Conservation (phyloP, 2,113 vertebrate species). For the Apteryx mantelli region DNA sequence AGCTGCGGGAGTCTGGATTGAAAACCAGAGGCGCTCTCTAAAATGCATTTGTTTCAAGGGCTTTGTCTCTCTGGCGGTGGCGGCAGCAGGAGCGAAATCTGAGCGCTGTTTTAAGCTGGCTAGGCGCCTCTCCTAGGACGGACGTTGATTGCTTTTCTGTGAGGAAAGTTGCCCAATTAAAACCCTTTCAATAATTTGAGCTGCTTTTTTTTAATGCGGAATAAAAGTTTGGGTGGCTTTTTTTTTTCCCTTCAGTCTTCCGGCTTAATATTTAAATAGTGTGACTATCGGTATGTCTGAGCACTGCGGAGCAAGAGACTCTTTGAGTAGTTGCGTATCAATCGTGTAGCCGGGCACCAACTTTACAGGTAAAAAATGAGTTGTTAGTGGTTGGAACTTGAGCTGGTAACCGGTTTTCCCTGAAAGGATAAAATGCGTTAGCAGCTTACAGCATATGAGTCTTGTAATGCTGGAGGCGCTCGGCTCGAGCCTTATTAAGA, state of each 20-base stretch:
- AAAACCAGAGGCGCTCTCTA: neutral
- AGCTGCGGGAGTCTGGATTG: neutral
- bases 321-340: neutral
- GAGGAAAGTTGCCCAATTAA: neutral
- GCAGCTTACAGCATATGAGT: neutral
- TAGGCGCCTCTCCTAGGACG: rapidly evolving
- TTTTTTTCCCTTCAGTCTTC: neutral
- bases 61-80: neutral
- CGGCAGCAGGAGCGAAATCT: neutral
- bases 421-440: neutral
- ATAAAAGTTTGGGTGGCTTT: neutral
- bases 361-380: neutral
- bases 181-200: neutral
- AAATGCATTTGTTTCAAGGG: neutral
- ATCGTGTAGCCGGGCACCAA: neutral
- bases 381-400: neutral
- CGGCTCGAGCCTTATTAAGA: neutral
- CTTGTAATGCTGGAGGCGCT: neutral
- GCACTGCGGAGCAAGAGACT: neutral
- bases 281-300: rapidly evolving
- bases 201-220: neutral
- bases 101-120: too few relatives aligned
- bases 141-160: neutral
- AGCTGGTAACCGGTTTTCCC: neutral
- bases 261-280: neutral